Evolutionary conservation across 2,888 invertebrate species (phyloP).

Genomic region (Cactoblastis cactorum): DNA sequence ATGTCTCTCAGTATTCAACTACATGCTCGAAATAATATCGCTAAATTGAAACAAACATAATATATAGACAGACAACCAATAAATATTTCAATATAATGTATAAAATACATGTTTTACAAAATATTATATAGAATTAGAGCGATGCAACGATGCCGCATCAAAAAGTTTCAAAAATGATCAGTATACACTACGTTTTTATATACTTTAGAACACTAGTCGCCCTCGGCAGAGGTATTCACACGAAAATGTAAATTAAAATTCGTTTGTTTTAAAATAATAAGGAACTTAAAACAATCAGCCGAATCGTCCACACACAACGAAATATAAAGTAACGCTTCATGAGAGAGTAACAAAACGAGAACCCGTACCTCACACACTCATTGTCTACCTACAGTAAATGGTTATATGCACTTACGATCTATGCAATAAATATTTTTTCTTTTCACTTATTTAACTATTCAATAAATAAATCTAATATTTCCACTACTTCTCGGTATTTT

Average conservation of each 20-base stretch:
- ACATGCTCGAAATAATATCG: conserved; percentile 59
- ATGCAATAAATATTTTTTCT: conserved; percentile 77
- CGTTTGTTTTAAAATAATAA: conserved; percentile 5
- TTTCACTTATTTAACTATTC: conserved; percentile 57
- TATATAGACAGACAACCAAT: conserved; percentile 51
- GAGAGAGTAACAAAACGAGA: conserved; percentile 26
- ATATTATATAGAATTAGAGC: conserved; percentile 53
- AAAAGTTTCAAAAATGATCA: conserved; percentile 73
- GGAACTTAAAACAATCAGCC: conserved; percentile 20
- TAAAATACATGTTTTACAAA: conserved; percentile 75
- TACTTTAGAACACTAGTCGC: conserved; percentile 39
- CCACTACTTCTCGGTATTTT: conserved; percentile 56
- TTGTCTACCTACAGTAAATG: conserved; percentile 67
- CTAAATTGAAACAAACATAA: conserved; percentile 48
- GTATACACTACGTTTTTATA: conserved; percentile 30
- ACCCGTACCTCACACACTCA: conserved; percentile 22
- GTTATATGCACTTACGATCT: conserved; percentile 64
- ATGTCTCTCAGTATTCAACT: conserved; percentile 73
- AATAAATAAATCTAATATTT: conserved; percentile 74
- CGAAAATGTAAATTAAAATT: conserved; percentile 8
- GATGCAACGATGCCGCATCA: conserved; percentile 37
- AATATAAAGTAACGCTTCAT: conserved; percentile 19
- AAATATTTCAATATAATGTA: conserved; percentile 66
- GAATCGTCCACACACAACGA: conserved; percentile 17
- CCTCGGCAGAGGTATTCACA: conserved; percentile 21